These are phyloP conservation scores for Chymomyza amoena DNA, from an alignment of 2,888 invertebrate genomes.

Conservation along the genomic window DNA sequence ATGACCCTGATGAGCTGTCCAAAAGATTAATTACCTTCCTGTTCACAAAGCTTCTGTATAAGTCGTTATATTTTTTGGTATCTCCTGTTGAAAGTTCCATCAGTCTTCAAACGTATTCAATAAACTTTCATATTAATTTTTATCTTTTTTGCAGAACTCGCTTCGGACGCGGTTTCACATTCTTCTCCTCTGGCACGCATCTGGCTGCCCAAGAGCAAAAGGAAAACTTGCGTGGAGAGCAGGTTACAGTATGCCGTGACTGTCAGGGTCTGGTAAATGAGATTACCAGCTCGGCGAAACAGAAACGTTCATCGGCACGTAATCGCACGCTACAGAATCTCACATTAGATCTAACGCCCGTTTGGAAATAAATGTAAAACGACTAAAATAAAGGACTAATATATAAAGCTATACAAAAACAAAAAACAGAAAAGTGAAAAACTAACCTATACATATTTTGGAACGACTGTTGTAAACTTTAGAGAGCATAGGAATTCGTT, in stretches of 20 bases:
- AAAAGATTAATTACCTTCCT: too few species aligned
- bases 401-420: slow-evolving; percentile 8
- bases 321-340: slow-evolving; percentile 90
- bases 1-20: too few species aligned
- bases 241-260: slow-evolving; percentile 95
- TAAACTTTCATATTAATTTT: too few species aligned
- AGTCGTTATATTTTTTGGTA: too few species aligned
- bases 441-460: slow-evolving; percentile 44
- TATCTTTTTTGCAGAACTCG: slow-evolving; percentile 79
- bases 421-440: neutral
- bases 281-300: slow-evolving; percentile 91
- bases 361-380: slow-evolving; percentile 81
- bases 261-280: slow-evolving; percentile 96
- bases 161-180: slow-evolving; percentile 82
- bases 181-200: slow-evolving; percentile 80
- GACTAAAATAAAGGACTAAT: neutral
- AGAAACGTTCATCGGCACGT: slow-evolving; percentile 89
- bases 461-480: slow-evolving; percentile 62
- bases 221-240: slow-evolving; percentile 86
- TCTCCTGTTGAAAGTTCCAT: neutral
- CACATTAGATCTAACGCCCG: slow-evolving; percentile 90
- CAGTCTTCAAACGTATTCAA: neutral
- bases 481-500: slow-evolving; percentile 31
- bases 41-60: too few species aligned
- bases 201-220: slow-evolving; percentile 79